A percentile compares a stretch with the other conserved stretches of the same genome.
phyloP scores from a whole-genome alignment of 2,113 vertebrate species.

The Falco punctatus region DNA sequence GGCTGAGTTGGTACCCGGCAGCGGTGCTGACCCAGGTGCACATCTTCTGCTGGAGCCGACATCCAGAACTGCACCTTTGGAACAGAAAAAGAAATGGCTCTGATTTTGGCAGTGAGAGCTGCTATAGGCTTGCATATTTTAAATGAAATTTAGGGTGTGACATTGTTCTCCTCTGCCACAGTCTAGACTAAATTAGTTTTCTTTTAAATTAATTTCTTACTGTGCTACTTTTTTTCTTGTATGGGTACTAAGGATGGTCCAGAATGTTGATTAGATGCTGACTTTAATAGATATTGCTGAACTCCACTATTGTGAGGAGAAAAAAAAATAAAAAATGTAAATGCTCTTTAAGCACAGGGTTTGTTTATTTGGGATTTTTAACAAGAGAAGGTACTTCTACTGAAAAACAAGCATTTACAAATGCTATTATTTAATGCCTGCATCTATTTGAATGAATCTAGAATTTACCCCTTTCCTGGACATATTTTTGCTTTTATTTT shows the following conservation, averaged over 20 bases:
- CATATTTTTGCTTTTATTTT: background rate
- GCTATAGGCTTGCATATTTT: background rate
- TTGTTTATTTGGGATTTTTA: background rate
- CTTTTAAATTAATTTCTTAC: background rate
- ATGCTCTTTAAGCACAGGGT: background rate
- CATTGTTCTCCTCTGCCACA: background rate
- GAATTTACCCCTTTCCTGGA: background rate
- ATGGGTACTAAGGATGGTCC: background rate
- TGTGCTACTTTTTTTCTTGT: background rate
- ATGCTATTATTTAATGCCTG: background rate
- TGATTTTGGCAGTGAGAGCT: background rate
- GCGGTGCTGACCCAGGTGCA: background rate
- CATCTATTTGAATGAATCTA: background rate
- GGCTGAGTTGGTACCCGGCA: background rate
- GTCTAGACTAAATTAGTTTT: background rate
- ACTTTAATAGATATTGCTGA: background rate
- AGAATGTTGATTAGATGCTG: background rate
- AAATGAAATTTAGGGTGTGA: background rate
- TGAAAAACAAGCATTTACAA: background rate
- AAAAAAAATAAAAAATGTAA: background rate
- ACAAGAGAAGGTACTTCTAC: background rate
- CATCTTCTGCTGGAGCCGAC: background rate
- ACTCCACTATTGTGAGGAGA: background rate
- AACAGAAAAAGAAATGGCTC: background rate
- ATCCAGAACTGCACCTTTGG: background rate